Evolutionary conservation across 2,113 vertebrate genomes (phyloP).

Genomic region (Microcebus murinus): DNA sequence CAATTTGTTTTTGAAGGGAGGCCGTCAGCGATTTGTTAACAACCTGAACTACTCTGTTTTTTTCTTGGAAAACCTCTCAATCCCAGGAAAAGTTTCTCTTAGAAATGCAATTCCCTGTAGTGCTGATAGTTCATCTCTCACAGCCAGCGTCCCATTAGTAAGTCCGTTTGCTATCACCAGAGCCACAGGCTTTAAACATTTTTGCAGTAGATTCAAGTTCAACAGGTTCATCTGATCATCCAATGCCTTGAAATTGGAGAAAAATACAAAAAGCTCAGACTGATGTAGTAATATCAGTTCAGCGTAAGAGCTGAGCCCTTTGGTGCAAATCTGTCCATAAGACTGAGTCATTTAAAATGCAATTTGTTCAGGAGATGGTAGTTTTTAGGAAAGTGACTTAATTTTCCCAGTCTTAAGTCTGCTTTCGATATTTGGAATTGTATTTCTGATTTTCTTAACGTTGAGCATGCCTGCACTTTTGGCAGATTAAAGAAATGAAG

Average conservation of each 20-base stretch:
- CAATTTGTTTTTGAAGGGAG: not conserved
- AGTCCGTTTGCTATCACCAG: not conserved
- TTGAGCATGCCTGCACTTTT: not conserved
- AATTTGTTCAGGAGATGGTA: not conserved
- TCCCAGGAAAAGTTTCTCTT: not conserved
- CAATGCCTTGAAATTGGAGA: not conserved
- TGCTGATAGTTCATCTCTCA: not conserved
- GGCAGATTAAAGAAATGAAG: not conserved
- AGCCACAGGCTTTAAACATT: not conserved
- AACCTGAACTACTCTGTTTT: not conserved
- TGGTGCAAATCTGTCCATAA: not conserved
- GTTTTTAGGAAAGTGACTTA: not conserved
- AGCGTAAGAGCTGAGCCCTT: not conserved
- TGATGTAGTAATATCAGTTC: not conserved
- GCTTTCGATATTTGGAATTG: not conserved
- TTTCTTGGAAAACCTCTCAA: slow-evolving; percentile 44
- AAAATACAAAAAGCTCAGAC: not conserved
- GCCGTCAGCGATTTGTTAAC: not conserved
- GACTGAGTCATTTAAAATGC: not conserved
- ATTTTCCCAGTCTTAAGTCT: not conserved
- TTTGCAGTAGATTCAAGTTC: not conserved
- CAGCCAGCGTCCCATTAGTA: not conserved
- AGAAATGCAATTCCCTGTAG: not conserved
- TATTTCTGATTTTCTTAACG: not conserved
- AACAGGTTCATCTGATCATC: not conserved